Percentiles rank a stretch among this genome's conserved stretches.
Evolutionary conservation across 2,888 invertebrate genomes (phyloP).

Genomic region (Rhagium mordax): DNA sequence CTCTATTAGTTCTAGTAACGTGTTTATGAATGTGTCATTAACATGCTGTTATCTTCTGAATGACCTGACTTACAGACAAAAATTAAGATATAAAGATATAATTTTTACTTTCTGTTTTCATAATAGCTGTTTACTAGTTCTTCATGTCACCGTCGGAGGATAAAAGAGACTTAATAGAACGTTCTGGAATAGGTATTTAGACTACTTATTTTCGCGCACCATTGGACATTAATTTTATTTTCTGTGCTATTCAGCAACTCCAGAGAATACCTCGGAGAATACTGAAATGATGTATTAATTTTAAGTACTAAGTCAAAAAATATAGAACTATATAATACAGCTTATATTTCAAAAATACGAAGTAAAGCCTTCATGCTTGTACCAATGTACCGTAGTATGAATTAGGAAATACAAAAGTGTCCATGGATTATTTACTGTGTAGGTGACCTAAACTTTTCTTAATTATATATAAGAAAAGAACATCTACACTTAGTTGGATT

Average conservation of each 20-base stretch:
- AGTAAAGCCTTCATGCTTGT: too few species aligned
- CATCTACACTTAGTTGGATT: too few species aligned
- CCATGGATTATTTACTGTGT: too few species aligned
- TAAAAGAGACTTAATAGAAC: neutral
- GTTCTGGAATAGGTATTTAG: neutral
- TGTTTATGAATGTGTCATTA: conserved; percentile 20
- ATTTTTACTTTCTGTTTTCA: conserved; percentile 6
- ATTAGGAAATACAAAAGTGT: too few species aligned
- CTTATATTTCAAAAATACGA: too few species aligned
- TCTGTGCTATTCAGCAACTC: neutral
- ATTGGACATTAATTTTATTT: neutral
- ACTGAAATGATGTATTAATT: neutral
- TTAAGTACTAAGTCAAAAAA: too few species aligned
- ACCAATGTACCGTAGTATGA: too few species aligned
- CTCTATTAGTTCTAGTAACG: neutral
- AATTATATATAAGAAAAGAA: too few species aligned
- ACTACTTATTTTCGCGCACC: neutral
- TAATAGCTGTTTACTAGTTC: neutral
- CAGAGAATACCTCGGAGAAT: neutral
- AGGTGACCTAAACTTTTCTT: too few species aligned
- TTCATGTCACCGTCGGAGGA: neutral
- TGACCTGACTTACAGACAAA: conserved; percentile 10
- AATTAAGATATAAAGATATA: conserved; percentile 30
- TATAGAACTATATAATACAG: too few species aligned
- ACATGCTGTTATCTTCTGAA: conserved; percentile 20